Base-by-base conservation (phyloP, 1,140 invertebrate species). In the Cydia amplana region DNA sequence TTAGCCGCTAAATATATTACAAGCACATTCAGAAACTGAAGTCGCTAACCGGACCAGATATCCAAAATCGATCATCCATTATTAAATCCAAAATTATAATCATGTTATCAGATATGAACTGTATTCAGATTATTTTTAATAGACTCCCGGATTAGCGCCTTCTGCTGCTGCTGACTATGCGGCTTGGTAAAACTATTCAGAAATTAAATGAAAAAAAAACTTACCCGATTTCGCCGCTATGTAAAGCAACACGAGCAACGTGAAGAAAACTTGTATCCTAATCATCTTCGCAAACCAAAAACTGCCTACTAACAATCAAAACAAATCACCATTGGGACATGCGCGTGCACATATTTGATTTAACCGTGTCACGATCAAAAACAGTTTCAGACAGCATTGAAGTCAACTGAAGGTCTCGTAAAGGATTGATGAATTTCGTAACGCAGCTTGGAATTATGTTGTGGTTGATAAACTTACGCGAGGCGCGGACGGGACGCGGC, bases 211-310 rank as follows among this genome's bases (percentile, higher is more conserved):
- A 20, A 9, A 28, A 49, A 70, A 72, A 79, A 23, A 72, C 83
- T 89, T 81, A 90, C 90, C 88, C 72, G 83, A 85, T 72, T 82
- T 75, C 72, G 84, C 77, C 28, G 85, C 75, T 60, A 86, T 77
- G 3, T 81, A 85, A 25, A 87, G 67, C 76, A 90, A 76, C 67
- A 84, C 75, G 60, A 78, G 75, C 49, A 89, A 77, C 75, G 79
- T 79, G 74, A 77, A 67, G 80, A 79, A 78, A 80, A 81, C 72
- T 74, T 83, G 85, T 36, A 70, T 76, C 76, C 78, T 81, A 40
- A 79, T 78, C 89, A 91, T 91, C 77, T 81, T 60, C 88, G 81
- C 78, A 76, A 74, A 36, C 72, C 75, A 75, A 80, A 51, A 70
- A 77, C 60, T 78, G 76, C 49, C 43, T 60, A 77, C 79, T 23